Base-by-base conservation (phyloP, 2,113 vertebrate genomes). In the Cephalophus harveyi region DNA sequence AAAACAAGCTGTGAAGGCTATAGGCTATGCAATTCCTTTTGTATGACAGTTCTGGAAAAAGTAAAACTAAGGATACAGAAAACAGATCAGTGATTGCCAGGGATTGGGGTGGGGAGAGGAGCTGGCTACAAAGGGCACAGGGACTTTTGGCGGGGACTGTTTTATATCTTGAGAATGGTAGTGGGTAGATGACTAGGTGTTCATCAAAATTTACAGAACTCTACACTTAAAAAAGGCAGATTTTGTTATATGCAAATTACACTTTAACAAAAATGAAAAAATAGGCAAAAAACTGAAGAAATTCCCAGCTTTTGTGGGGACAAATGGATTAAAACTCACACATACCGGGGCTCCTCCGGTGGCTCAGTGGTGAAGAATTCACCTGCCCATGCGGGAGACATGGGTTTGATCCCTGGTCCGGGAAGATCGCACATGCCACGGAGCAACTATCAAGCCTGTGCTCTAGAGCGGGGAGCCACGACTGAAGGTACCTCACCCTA, bases 241-340 rank as follows among this genome's bases (percentile, higher is more conserved):
- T 64, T 96, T 89, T 67, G 86, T 3, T 88, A 6, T 52, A 79
- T 6, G 3, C 89, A 93, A 87, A 36, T 60, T 30, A 28, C 2
- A 85, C 83, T 78, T 71, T 15, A 91, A 91, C 62, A 15, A 67
- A 79, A 93, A 57, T 28, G 30, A 33, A 71, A 71, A 76, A 94
- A 21, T 8, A 54, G 33, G 46, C 71, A 36, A 78, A 91, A 91
- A 79, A 8, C 2, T 8, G 55, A 89, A 50, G 7, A 81, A 50
- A 57, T 79, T 54, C 1, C 48, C 12, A 74, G 48, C 1, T 82
- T 30, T 96, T 54, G 30, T 64, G 33, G 9, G n/a, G 15, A 27
- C 81, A 88, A 82, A 67, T 5, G 82, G 19, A 64, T 81, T 57
- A 10, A 33, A 64, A 83, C 7, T 27, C 23, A 43, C 71, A 76